A percentile compares a stretch with the other conserved stretches of the same genome.
Conservation (phyloP, 2,797 vertebrate genomes). For the Amniataba percoides region DNA sequence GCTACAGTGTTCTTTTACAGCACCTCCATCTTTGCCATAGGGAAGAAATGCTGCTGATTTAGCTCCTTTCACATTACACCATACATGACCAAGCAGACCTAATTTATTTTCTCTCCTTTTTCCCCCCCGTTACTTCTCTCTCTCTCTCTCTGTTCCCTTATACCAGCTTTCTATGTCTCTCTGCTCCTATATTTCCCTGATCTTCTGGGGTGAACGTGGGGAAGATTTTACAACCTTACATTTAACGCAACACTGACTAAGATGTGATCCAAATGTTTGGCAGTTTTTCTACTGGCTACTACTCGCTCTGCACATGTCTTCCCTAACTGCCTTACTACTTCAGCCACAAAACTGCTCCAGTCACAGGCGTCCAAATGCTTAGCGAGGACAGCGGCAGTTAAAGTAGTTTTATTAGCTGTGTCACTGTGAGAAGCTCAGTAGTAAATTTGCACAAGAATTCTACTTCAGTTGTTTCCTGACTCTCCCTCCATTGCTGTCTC, state of each 20-base stretch:
- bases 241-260: slow-evolving; percentile 54
- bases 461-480: slow-evolving; percentile 15
- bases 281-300: slow-evolving; percentile 40
- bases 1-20: slow-evolving; percentile 58
- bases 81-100: slow-evolving; percentile 78
- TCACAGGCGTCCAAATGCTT: slow-evolving; percentile 48
- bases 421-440: slow-evolving; percentile 27
- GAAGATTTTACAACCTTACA: slow-evolving; percentile 53
- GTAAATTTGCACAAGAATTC: slow-evolving; percentile 46
- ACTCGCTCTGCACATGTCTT: slow-evolving; percentile 25
- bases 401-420: slow-evolving; percentile 58
- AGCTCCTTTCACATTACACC: slow-evolving; percentile 72
- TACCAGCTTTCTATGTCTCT: slow-evolving; percentile 5
- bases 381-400: slow-evolving; percentile 36
- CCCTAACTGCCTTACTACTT: slow-evolving; percentile 10
- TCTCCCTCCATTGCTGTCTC: slow-evolving; percentile 2
- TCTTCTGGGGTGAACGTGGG: neutral
- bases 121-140: slow-evolving; percentile 6
- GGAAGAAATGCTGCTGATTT: slow-evolving; percentile 76
- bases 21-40: slow-evolving; percentile 48
- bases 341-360: slow-evolving; percentile 45
- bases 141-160: neutral
- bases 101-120: slow-evolving; percentile 56
- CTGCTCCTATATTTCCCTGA: slow-evolving; percentile 7
- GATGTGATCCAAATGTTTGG: slow-evolving; percentile 48